Percentiles rank a stretch among this genome's conserved stretches.
phyloP scores from a whole-genome alignment of 1,140 invertebrate genomes.

The Drosophila malerkotliana region DNA sequence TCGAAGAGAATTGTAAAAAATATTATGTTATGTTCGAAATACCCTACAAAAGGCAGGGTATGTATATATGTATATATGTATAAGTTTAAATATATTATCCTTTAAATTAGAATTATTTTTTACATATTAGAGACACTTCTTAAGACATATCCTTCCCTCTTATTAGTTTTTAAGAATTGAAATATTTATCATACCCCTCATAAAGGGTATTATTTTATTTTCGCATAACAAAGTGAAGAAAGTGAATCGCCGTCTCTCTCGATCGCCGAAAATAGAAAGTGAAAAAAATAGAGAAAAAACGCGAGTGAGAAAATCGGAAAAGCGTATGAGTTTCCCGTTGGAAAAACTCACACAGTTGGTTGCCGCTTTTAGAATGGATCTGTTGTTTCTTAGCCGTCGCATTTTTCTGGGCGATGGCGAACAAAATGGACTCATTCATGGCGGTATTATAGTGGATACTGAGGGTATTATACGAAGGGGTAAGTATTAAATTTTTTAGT shows the following conservation, averaged over 20 bases:
- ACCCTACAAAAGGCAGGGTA: neutral
- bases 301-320: no score
- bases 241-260: neutral
- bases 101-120: neutral
- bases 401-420: slow-evolving; percentile 72
- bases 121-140: neutral
- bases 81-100: no score
- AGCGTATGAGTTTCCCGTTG: neutral
- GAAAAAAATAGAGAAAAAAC: neutral
- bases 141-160: no score
- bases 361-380: slow-evolving; percentile 61
- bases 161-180: neutral
- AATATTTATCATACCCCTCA: neutral
- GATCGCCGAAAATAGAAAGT: slow-evolving; percentile 38
- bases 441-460: slow-evolving; percentile 78
- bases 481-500: slow-evolving; percentile 11
- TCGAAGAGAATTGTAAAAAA: neutral
- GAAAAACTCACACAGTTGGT: slow-evolving; percentile 22
- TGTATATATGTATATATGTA: no score
- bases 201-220: neutral
- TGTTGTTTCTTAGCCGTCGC: slow-evolving; percentile 78
- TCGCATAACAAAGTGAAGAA: neutral
- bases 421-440: slow-evolving; percentile 55
- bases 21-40: neutral
- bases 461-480: slow-evolving; percentile 72